Evolutionary conservation across 2,888 invertebrate genomes (phyloP), one percentile per base, ranked within the genome.

Genomic region (Chaetogeoica ovagalla): DNA sequence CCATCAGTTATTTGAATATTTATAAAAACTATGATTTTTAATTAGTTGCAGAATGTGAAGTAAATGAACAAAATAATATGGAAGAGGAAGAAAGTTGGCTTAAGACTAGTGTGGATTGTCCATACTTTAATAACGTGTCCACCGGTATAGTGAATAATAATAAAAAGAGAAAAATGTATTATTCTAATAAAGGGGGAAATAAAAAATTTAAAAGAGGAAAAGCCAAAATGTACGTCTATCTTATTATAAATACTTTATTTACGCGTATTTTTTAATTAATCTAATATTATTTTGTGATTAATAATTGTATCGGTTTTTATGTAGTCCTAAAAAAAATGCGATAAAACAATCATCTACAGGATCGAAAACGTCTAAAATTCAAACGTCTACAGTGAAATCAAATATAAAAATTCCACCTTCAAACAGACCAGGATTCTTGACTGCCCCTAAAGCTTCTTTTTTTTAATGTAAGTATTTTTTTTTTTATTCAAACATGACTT

Each of bases 361-460:
- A 5, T 19, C 79, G 21, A 82, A 72, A 65, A 76, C 75, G 30
- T 30, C 30, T 4, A 30, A 30, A 30, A 1, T 30, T 30, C 30
- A 30, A 30, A 30, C 30, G 0, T 63, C 74, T 15, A 82, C 73
- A 9, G n/a, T 83, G 48, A 81, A 77, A 74, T 81, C 82, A 7
- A 74, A 59, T 39, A 43, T 74, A 15, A 81, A 68, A 37, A 52
- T 83, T 17, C 83, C 83, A 15, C 82, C 83, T 19, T 79, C 81
- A 8, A 82, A 82, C 72, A 59, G 83, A 37, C 83, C 83, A 60
- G 83, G 83, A 21, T 83, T 83, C 59, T 43, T 83, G 21, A 68
- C 82, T 13, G 82, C 81, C 0, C 83, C 83, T n/a, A 82, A 75
- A 77, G 82, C 82, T 13, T 66, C 81, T 71, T 19, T 55, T 55